A percentile compares a stretch with the other conserved stretches of the same genome.
Conservation (phyloP, 1,140 invertebrate species). For the Manduca sexta region DNA sequence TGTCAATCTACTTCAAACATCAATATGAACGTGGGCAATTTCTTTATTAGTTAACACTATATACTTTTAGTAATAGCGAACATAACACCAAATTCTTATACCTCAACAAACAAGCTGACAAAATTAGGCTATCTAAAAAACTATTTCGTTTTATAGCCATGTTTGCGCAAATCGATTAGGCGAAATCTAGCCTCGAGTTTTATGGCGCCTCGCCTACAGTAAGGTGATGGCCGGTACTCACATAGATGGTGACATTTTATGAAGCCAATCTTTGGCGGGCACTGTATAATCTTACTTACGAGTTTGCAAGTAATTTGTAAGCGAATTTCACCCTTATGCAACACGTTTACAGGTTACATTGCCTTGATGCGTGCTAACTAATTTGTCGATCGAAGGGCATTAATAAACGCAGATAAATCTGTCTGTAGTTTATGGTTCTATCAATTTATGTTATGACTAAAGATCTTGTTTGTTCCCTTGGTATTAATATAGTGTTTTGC, state of each 20-base stretch:
- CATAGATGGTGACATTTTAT: slow-evolving; percentile 30
- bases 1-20: too few relatives aligned
- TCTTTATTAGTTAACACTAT: too few relatives aligned
- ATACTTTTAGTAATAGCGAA: too few relatives aligned
- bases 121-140: too few relatives aligned
- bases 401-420: slow-evolving; percentile 14
- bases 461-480: neutral
- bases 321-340: neutral
- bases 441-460: slow-evolving; percentile 6
- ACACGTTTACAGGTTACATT: neutral
- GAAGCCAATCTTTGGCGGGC: slow-evolving; percentile 26
- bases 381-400: slow-evolving; percentile 17
- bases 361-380: neutral
- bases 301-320: neutral
- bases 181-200: neutral
- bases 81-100: too few relatives aligned
- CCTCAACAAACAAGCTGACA: too few relatives aligned
- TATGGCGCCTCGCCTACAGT: slow-evolving; percentile 3
- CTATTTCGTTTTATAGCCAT: too few relatives aligned
- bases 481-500: too few relatives aligned
- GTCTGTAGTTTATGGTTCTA: slow-evolving; percentile 1
- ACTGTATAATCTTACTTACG: slow-evolving; percentile 21
- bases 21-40: too few relatives aligned
- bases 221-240: slow-evolving; percentile 25
- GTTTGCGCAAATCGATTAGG: too few relatives aligned